These are phyloP conservation scores for Ondatra zibethicus DNA, from an alignment of 2,113 vertebrate species.

Conservation along the genomic window DNA sequence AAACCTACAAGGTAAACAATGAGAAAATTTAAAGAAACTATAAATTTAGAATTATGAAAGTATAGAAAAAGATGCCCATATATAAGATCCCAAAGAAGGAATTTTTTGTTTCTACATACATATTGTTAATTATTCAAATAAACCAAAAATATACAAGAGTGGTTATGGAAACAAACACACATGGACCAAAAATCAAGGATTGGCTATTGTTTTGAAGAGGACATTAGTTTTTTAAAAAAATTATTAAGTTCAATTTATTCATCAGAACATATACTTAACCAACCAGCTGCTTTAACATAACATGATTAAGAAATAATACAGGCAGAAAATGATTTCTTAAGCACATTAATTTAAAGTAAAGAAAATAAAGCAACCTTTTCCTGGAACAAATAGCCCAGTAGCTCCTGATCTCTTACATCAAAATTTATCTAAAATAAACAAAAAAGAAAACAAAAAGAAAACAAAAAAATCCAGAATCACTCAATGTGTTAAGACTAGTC, in stretches of 20 bases:
- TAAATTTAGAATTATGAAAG: constrained; percentile 10
- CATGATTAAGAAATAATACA: not conserved
- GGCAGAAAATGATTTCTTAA: not conserved
- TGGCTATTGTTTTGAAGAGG: constrained; percentile 43
- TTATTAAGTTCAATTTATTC: not conserved
- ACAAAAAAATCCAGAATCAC: constrained; percentile 77
- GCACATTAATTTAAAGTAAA: constrained; percentile 73
- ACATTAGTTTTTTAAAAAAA: constrained; percentile 15
- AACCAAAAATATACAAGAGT: constrained; percentile 27
- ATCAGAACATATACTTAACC: not conserved
- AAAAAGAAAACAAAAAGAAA: constrained; percentile 77
- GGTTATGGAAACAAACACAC: constrained; percentile 62
- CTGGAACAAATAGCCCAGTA: constrained; percentile 93
- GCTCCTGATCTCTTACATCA: constrained; percentile 90
- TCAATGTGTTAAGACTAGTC: constrained; percentile 64
- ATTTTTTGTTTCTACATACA: not conserved
- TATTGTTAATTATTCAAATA: constrained; percentile 8
- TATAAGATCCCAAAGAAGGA: constrained; percentile 35
- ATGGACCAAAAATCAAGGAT: constrained; percentile 67
- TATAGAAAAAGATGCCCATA: constrained; percentile 39
- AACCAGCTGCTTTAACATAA: not conserved
- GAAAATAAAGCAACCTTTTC: constrained; percentile 90
- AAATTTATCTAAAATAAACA: constrained; percentile 91
- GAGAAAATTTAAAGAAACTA: not conserved
- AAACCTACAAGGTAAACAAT: constrained; percentile 31